These are phyloP conservation scores for Thomomys bottae DNA, from an alignment of 2,113 vertebrate genomes.

Conservation along the genomic window DNA sequence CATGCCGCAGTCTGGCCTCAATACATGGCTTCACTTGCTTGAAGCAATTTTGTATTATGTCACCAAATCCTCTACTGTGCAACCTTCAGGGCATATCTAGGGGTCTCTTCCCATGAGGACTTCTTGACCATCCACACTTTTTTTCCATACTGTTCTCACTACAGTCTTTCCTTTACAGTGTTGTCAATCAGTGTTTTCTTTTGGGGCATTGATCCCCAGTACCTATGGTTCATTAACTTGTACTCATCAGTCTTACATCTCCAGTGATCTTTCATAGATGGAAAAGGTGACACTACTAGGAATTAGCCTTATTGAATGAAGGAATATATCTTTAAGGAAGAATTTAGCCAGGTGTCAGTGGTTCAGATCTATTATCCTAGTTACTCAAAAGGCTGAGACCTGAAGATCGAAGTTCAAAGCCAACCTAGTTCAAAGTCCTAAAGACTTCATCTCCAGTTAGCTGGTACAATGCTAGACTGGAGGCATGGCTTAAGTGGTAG, in stretches of 20 bases:
- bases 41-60: neutral
- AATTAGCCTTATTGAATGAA: neutral
- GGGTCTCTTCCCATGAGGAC: neutral
- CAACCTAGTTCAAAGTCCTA: too few relatives aligned
- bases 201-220: neutral
- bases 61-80: neutral
- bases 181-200: neutral
- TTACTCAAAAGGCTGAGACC: too few relatives aligned
- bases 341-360: neutral
- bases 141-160: neutral
- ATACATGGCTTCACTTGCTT: neutral
- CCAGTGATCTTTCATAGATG: neutral
- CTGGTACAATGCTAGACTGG: too few relatives aligned
- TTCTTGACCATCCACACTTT: neutral
- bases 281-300: neutral
- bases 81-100: neutral
- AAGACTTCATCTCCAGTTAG: too few relatives aligned
- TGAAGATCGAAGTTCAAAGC: too few relatives aligned
- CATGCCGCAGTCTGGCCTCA: fast-evolving
- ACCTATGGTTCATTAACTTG: too few relatives aligned
- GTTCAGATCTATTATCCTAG: too few relatives aligned
- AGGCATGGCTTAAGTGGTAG: too few relatives aligned
- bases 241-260: neutral
- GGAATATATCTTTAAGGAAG: slow-evolving; percentile 39
- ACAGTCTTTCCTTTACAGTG: neutral